These are phyloP conservation scores for Poecilus cupreus DNA, from an alignment of 2,888 invertebrate genomes.

Conservation along the genomic window DNA sequence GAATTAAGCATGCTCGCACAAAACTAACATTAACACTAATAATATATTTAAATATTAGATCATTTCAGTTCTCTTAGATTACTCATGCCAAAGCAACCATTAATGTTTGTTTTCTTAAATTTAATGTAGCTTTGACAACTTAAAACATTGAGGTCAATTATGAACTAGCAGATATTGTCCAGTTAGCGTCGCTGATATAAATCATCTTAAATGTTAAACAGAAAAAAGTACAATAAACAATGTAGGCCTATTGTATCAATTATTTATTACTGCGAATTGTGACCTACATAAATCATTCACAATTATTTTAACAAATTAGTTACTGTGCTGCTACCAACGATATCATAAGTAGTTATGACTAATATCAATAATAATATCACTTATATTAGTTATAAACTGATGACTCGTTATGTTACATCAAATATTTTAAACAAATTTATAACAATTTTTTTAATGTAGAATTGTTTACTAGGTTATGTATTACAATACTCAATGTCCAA, in stretches of 20 bases:
- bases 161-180: conserved; percentile 7
- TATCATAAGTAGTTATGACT: too few relatives aligned
- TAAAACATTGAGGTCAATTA: conserved; percentile 9
- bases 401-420: too few relatives aligned
- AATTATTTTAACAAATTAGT: conserved; percentile 9
- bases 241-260: conserved; percentile 27
- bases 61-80: neutral
- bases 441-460: too few relatives aligned
- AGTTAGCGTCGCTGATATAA: neutral
- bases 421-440: too few relatives aligned
- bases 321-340: neutral
- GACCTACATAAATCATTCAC: conserved; percentile 24
- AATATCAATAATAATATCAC: too few relatives aligned
- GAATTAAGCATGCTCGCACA: neutral
- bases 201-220: conserved; percentile 23
- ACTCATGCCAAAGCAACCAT: neutral
- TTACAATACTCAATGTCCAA: too few relatives aligned
- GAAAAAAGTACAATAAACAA: conserved; percentile 19
- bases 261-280: conserved; percentile 28
- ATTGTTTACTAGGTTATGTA: too few relatives aligned
- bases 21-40: too few relatives aligned
- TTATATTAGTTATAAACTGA: too few relatives aligned
- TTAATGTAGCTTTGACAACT: conserved; percentile 9
- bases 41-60: too few relatives aligned
- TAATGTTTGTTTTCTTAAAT: conserved; percentile 18